Base-by-base conservation (phyloP, 2,113 vertebrate genomes). In the Neolamprologus modestus region DNA sequence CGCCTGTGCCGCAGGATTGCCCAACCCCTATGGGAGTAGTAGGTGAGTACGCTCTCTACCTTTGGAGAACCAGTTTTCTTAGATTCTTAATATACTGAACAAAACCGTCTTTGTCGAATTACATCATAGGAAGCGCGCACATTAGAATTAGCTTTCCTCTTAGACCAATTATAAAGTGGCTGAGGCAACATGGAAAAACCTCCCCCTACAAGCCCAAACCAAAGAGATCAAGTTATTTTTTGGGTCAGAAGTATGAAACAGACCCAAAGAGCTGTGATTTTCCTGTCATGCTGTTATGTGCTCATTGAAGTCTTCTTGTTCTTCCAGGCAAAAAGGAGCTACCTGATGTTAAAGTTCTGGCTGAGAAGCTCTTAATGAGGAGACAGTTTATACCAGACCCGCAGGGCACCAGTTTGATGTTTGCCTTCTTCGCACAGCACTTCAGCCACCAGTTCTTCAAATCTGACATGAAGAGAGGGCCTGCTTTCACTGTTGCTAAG, bases 391-490 rank as follows among this genome's bases (percentile, higher is more conserved):
- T 99, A 71, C 98, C 98, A 1, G 98, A 99, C 45, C 99, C 98
- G 0, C 98, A 99, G 93, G 97, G 97, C 86, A 97, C 98, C 54
- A 99, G 98, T 19, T 93, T 99, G 87, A 99, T 99, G 98, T 99
- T 99, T 66, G 97, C 97, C 0, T 99, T 99, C 95, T 99, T 99
- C 35, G 98, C 99, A 4, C 99, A 99, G 71, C 98, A 99, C 92
- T 99, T 99, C 91, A 98, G 98, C 1, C 99, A 99, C 83, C 98
- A 99, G 80, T 99, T 98, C 95, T 99, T 99, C 92, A 99, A 99
- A 95, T 97, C 98, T 0, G 98, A 99, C 83, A 94, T 95, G 87
- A 97, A 97, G 84, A 97, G 92, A 91, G 99, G 99, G 6, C 97
- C 99, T 37, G 98, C 96, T 55, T 99, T 99, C 92, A 99, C 98